Percentiles rank a stretch among this genome's conserved stretches.
These are phyloP conservation scores for Dipodomys ordii DNA, from an alignment of 2,113 vertebrate species.

Conservation along the genomic window DNA sequence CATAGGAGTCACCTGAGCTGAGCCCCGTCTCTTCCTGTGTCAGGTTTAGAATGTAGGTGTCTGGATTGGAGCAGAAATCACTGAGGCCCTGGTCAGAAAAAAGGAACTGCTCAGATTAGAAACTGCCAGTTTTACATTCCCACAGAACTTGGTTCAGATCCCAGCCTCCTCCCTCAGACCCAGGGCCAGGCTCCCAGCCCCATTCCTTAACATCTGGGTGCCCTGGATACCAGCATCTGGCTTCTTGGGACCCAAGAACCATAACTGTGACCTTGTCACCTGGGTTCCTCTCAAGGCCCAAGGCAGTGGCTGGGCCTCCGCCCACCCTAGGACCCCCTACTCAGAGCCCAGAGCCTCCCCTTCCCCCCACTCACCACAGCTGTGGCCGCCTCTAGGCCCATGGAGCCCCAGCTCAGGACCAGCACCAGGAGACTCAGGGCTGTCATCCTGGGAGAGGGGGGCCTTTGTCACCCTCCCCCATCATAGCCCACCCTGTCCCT, in stretches of 20 bases:
- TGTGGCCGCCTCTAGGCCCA: conserved; percentile 93
- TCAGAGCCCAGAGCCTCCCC: background rate
- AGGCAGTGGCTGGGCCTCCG: background rate
- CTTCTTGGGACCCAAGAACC: background rate
- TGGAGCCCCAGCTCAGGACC: conserved; percentile 94
- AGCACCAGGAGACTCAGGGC: conserved; percentile 93
- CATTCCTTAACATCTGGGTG: background rate
- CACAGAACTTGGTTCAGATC: background rate
- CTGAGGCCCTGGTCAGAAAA: conserved; percentile 90
- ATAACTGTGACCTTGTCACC: background rate
- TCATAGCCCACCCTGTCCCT: background rate
- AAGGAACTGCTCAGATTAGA: background rate
- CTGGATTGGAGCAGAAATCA: conserved; percentile 94
- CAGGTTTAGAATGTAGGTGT: conserved; percentile 92
- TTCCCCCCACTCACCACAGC: conserved; percentile 91
- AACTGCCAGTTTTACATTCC: too few relatives aligned
- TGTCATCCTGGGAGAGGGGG: conserved; percentile 88
- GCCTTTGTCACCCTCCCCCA: background rate
- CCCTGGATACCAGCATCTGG: background rate
- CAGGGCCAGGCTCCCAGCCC: background rate
- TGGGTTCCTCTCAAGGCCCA: background rate
- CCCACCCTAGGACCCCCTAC: background rate
- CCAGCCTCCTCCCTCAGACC: background rate
- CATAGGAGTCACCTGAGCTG: conserved; percentile 88
- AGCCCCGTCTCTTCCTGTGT: conserved; percentile 92